Evolutionary conservation across 2,888 invertebrate genomes (phyloP).

Genomic region (Neoascia interrupta): DNA sequence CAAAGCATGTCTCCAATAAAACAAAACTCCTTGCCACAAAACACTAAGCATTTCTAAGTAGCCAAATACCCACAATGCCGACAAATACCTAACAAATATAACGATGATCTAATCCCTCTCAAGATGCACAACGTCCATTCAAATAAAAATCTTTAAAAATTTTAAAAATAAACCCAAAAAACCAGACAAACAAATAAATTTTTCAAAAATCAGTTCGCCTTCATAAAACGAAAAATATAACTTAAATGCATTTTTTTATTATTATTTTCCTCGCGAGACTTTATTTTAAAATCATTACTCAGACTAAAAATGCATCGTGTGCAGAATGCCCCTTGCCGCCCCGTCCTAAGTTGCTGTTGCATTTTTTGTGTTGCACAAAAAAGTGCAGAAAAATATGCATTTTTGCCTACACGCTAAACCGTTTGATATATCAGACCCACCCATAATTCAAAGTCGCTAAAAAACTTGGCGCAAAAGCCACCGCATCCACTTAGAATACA

Average conservation of each 20-base stretch:
- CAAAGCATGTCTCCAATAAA: too few species aligned
- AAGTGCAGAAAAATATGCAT: constrained; percentile 35
- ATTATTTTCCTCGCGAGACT: constrained; percentile 17
- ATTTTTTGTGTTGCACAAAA: constrained; percentile 45
- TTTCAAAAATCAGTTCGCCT: constrained; percentile 35
- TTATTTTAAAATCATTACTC: constrained; percentile 65
- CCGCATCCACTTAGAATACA: constrained; percentile 28
- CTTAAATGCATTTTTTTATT: constrained; percentile 23
- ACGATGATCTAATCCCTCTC: constrained; percentile 57
- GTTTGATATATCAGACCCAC: constrained; percentile 31
- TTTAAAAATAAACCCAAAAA: constrained; percentile 32
- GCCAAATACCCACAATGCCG: constrained; percentile 9
- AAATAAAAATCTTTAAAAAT: constrained; percentile 9
- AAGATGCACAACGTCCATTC: constrained; percentile 15
- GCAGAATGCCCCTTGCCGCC: constrained; percentile 4
- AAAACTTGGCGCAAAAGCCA: constrained; percentile 65
- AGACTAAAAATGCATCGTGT: constrained; percentile 47
- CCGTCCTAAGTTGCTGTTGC: not conserved
- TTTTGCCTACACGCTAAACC: constrained; percentile 33
- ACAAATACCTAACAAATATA: constrained; percentile 42
- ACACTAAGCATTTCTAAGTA: constrained; percentile 36
- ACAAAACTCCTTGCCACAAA: too few species aligned
- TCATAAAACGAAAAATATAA: constrained; percentile 22
- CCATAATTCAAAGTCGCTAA: constrained; percentile 67
- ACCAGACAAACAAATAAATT: constrained; percentile 43